phyloP scores from a whole-genome alignment of 2,113 vertebrate genomes.

The Lonchura striata region DNA sequence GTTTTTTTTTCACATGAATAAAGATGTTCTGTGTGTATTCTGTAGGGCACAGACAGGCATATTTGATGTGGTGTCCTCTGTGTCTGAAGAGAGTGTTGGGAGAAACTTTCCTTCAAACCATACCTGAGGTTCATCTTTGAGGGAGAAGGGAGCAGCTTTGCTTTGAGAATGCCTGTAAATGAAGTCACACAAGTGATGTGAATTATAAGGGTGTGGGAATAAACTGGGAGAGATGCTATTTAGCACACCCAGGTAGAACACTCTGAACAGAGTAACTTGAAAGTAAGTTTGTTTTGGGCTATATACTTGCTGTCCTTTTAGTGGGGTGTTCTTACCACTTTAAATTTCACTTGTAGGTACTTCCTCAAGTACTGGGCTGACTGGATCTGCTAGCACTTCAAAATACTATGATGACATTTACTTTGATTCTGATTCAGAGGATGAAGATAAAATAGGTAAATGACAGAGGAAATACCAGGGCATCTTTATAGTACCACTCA shows the following conservation, averaged over 20 bases:
- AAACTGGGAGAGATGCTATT: neutral
- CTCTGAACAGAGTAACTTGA: neutral
- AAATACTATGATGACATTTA: constrained; percentile 88
- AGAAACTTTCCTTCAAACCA: neutral
- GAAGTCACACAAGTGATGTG: neutral
- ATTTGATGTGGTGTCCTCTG: neutral
- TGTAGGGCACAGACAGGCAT: neutral
- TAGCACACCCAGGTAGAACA: neutral
- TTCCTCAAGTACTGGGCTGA: constrained; percentile 43
- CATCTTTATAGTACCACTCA: no score
- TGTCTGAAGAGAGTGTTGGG: neutral
- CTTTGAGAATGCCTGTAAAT: neutral
- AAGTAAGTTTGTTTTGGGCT: neutral
- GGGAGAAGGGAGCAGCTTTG: neutral
- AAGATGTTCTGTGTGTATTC: neutral
- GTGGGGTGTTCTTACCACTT: neutral
- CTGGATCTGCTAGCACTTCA: constrained; percentile 11
- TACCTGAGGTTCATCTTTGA: neutral
- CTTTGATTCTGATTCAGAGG: constrained; percentile 92
- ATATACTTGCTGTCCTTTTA: neutral
- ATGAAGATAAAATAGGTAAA: constrained; percentile 80
- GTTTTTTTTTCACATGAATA: neutral
- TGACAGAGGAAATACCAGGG: neutral
- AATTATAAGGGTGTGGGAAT: neutral
- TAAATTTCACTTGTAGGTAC: constrained; percentile 57